phyloP scores from a whole-genome alignment of 2,888 invertebrate species.

The Strigamia crassipes region DNA sequence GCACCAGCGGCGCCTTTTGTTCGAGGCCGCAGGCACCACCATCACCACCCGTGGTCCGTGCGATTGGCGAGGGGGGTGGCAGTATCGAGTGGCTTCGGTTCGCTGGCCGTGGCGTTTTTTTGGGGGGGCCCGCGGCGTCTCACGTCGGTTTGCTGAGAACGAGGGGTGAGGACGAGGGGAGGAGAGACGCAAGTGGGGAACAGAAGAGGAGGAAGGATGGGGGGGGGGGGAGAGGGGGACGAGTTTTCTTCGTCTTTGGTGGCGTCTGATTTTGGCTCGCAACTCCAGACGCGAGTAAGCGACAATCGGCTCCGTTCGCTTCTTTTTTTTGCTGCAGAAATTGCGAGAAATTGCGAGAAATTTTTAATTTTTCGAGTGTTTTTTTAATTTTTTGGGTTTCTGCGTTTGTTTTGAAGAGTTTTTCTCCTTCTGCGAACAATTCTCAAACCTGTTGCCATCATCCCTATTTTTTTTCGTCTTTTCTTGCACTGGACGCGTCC shows the following conservation, averaged over 20 bases:
- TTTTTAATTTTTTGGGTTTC: too few relatives aligned
- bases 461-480: background rate
- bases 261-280: background rate
- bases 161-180: background rate
- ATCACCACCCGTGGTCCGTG: conserved; percentile 28
- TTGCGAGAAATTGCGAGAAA: too few relatives aligned
- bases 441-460: background rate
- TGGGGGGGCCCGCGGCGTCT: background rate
- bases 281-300: conserved; percentile 8
- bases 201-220: background rate
- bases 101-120: conserved; percentile 15
- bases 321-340: too few relatives aligned
- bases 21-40: conserved; percentile 28
- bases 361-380: too few relatives aligned
- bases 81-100: conserved; percentile 22
- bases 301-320: conserved; percentile 3
- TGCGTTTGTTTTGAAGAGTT: too few relatives aligned
- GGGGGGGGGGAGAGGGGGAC: background rate
- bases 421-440: background rate
- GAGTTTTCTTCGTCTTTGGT: background rate
- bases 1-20: conserved; percentile 18
- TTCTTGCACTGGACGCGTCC: background rate
- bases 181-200: background rate
- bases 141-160: background rate
- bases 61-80: conserved; percentile 7